phyloP scores from a whole-genome alignment of 2,888 invertebrate genomes.

The Acanthosepion esculentum region DNA sequence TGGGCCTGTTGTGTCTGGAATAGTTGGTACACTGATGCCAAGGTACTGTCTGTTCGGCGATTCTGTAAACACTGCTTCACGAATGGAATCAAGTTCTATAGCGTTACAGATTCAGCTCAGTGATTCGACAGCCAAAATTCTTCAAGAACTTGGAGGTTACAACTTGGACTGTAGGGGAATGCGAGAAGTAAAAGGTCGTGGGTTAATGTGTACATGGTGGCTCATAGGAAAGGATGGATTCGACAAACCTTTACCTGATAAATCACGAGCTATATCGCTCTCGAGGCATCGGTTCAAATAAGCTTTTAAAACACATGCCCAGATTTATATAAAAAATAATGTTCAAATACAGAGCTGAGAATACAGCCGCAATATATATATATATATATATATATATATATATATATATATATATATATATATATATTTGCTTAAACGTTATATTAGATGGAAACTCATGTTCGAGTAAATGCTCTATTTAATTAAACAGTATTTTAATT shows the following conservation, averaged over 20 bases:
- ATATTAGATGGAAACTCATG: too few relatives aligned
- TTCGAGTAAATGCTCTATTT: too few relatives aligned
- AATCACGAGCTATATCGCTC: not conserved
- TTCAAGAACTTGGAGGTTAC: slow-evolving; percentile 58
- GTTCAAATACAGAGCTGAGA: too few relatives aligned
- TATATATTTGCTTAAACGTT: too few relatives aligned
- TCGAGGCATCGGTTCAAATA: not conserved
- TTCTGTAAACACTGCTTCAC: slow-evolving; percentile 60
- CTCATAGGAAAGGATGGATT: slow-evolving; percentile 73
- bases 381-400: too few relatives aligned
- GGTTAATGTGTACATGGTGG: slow-evolving; percentile 71
- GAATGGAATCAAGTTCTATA: slow-evolving; percentile 60
- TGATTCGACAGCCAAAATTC: slow-evolving; percentile 56
- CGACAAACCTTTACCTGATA: slow-evolving; percentile 68
- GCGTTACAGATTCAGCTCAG: slow-evolving; percentile 60
- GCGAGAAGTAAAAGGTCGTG: slow-evolving; percentile 56
- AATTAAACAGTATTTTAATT: too few relatives aligned
- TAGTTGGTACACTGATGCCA: slow-evolving; percentile 62
- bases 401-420: too few relatives aligned
- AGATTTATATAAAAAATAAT: too few relatives aligned
- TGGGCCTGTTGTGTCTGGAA: slow-evolving; percentile 57
- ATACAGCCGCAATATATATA: too few relatives aligned
- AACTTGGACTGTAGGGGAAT: slow-evolving; percentile 58
- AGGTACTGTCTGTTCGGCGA: slow-evolving; percentile 62
- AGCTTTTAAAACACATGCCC: too few relatives aligned